Base-by-base conservation (phyloP, 2,888 invertebrate genomes). In the Cheilosia grossa region DNA sequence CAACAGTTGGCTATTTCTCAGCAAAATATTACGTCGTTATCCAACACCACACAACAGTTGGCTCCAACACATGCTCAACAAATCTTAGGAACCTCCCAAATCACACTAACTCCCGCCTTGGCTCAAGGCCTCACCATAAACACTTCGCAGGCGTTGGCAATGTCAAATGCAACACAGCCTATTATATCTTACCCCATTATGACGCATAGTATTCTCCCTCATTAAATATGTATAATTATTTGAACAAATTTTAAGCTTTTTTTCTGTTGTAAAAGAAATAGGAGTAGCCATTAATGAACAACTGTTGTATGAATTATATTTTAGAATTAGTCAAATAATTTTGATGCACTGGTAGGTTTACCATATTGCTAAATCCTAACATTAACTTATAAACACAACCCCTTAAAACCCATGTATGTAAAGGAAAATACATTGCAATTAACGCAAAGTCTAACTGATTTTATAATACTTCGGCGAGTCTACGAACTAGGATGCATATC, bases 121-220 rank as follows among this genome's bases (percentile, higher is more conserved):
- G 87, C 88, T 2, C 87, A 88, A 77, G 92, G 91, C 73, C 86
- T 88, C 6, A 91, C 92, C 17, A 92, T 93, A 42, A 92, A 91
- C 82, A 93, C 93, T 2, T 92, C 93, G 2, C 93, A 93, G 88
- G 93, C 94, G 30, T 91, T 94, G 17, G 93, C 94, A 4, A 93
- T 94, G 92, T 94, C 94, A 3, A 94, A 94, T 87, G 93, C 94
- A 5, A 93, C 93, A 0, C 94, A 94, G 72, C 93, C 94, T 2
- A 93, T 95, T 89, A 94, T 95, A 59, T 94, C 95, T 1, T 95
- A 94, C 89, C 95, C 95, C 2, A 94, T 95, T 58, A 94, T 95
- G 93, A 94, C 94, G 17, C 94, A 94, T 87, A 93, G 92, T 85
- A 92, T 93, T 75, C 87, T 91, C 19, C 91, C 89, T 6, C 89